Evolutionary conservation across 2,888 invertebrate species (phyloP), one percentile per base, ranked within the genome.

Genomic region (Pseudolycoriella hygida): DNA sequence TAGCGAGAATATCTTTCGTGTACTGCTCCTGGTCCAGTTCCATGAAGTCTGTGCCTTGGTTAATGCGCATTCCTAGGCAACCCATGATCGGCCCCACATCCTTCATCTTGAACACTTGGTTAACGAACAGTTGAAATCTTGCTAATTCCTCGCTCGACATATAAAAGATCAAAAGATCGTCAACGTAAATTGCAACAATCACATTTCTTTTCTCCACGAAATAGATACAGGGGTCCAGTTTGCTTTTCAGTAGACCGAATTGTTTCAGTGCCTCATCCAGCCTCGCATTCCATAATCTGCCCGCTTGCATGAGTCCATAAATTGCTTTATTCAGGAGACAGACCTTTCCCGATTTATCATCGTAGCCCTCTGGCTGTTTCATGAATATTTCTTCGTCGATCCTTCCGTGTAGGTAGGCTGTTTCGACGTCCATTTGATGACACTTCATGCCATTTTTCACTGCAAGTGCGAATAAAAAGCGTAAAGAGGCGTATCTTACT

Each of bases 231-330:
- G 48, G 46, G 45, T 50, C 50, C 40, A 51, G 43, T 48, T 47
- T 49, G 32, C 50, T 46, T 43, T 49, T 50, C 17, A 42, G 43
- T 38, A 40, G 25, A 18, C 44, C 42, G 42, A 42, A 40, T 32
- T 43, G 32, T 39, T 48, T 48, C 37, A 51, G 46, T 30, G 12
- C 10, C 11, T 5, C 15, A 49, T 52, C 19, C 47, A 45, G 3
- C 44, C 40, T 11, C 50, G 40, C 6, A 47, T 42, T 14, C 53
- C 54, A 47, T 49, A 47, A 19, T 48, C 45, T 38, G 50, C 49
- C 6, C 40, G 46, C 46, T 55, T 56, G 2, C 48, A 47, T 45
- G 1, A 50, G 43, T 3, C 49, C 49, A 46, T 50, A 50, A 8
- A 50, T 17, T 14, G 38, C 5, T 45, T 45, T 32, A 39, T 34